Evolutionary conservation across 2,888 invertebrate genomes (phyloP).

Genomic region (Galerucella pusilla): DNA sequence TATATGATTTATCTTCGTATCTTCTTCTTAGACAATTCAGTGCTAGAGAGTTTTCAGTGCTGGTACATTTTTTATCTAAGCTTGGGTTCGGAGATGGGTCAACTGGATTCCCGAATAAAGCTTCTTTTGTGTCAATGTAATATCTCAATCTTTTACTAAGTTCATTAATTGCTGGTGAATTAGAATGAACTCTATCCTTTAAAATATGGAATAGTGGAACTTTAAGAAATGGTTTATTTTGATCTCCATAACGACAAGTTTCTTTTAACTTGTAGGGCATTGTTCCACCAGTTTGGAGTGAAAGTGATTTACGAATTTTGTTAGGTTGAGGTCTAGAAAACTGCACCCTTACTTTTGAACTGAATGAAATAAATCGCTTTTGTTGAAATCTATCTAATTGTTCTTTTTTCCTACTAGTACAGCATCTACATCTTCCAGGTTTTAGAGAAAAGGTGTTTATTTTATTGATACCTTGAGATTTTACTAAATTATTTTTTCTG

Average conservation of each 20-base stretch:
- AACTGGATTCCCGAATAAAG: not conserved
- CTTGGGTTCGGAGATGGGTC: not conserved
- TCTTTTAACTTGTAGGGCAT: not conserved
- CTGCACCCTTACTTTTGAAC: not conserved
- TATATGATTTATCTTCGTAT: not conserved
- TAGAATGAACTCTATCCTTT: not conserved
- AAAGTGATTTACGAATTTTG: slow-evolving; percentile 2
- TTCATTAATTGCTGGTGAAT: not conserved
- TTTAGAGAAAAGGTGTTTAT: slow-evolving; percentile 37
- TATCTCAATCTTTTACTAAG: slow-evolving; percentile 17
- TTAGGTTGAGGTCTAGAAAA: not conserved
- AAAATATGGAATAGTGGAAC: not conserved
- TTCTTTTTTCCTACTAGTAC: slow-evolving; percentile 24
- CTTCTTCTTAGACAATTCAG: not conserved
- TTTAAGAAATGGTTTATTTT: not conserved
- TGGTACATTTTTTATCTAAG: not conserved
- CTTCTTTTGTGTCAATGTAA: slow-evolving; percentile 27
- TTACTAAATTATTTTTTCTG: slow-evolving; percentile 20
- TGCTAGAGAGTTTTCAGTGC: not conserved
- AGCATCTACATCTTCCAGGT: slow-evolving; percentile 28
- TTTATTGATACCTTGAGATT: slow-evolving; percentile 35
- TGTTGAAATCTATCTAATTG: slow-evolving; percentile 3
- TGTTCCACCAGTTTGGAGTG: not conserved
- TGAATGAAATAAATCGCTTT: not conserved
- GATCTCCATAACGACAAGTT: not conserved